Base-by-base conservation (phyloP, 2,797 vertebrate genomes). In the Aythya fuligula region DNA sequence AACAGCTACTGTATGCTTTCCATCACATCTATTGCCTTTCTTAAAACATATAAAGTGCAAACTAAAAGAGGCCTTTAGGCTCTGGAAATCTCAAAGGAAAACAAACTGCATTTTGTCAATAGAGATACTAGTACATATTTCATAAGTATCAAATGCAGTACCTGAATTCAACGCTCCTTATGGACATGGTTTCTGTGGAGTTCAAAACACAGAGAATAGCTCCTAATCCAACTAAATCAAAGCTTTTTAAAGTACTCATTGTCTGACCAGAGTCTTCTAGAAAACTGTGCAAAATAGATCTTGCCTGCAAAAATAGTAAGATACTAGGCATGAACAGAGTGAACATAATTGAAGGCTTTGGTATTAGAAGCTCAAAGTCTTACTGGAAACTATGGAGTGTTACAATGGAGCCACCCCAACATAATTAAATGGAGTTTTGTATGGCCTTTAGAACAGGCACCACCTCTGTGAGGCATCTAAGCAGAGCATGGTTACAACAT, bases 141-240 rank as follows among this genome's bases (percentile, higher is more conserved):
- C 1, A 77, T 45, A 67, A 66, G 21, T 92, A 67, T 76, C 32
- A 77, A 74, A 85, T 22, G 27, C 41, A 87, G 45, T 97, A 98
- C 98, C 98, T 98, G 97, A 98, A 98, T 96, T 98, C 98, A 85
- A 95, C 85, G 57, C 85, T 93, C 41, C 83, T 96, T 95, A 98
- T 97, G 60, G 96, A 96, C 73, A 85, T 82, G 74, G 98, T 95
- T 88, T 98, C 97, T 16, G 97, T 96, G 60, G 83, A 43, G 54
- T 98, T 96, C 94, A 98, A 91, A 77, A 97, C 95, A 94, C 98
- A 98, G 56, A 98, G 95, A 62, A 79, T 80, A 34, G 82, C 41
- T 57, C 98, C 98, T 58, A 98, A 93, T 61, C 98, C 98, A 64
- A 97, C 97, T 89, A 98, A 94, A 83, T 98, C 98, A 94, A 98